Evolutionary conservation across 2,113 vertebrate genomes (phyloP), one percentile per base, ranked within the genome.

Genomic region (Zootoca vivipara): DNA sequence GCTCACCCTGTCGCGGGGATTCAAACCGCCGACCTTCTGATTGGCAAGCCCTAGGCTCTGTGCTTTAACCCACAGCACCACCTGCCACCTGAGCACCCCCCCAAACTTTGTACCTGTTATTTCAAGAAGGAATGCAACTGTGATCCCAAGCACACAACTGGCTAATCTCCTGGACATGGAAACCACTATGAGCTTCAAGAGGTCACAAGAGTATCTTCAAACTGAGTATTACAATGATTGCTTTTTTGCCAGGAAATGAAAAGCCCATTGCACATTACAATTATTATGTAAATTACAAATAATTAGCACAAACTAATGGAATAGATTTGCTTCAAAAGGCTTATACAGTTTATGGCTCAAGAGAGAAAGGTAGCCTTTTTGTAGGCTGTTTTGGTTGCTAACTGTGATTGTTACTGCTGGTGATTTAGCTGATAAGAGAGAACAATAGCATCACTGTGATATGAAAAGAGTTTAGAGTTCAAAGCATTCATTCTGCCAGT

Each of bases 351-450:
- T 77, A 73, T 18, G 2, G 72, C 38, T 85, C 9, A 30, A 90
- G 81, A 73, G 67, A 70, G 67, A 89, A 82, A 82, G 56, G 12
- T 67, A 42, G 1, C 46, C 70, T 91, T 78, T 52, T 10, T 79
- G 86, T 38, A 84, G 77, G 79, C 13, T 82, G 82, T 82, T 28
- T 42, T 87, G 64, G 81, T 85, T 86, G 67, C 82, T 24, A 26
- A 15, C 3, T 13, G 24, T 69, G 16, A 64, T 90, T 90, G 80
- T 64, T 86, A 82, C 16, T 82, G 78, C 3, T 38, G 78, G 38
- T 64, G 16, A 86, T 85, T 92, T 65, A 91, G 38, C 83, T 82
- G 90, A 78, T 62, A 18, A 62, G 64, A n/a, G 28, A 16, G 35
- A n/a, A 24, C 69, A 52, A 38, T 65, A 35, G 7, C 56, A 62